Conservation (phyloP, 2,888 invertebrate genomes). For the Cryptocephalus primarius region DNA sequence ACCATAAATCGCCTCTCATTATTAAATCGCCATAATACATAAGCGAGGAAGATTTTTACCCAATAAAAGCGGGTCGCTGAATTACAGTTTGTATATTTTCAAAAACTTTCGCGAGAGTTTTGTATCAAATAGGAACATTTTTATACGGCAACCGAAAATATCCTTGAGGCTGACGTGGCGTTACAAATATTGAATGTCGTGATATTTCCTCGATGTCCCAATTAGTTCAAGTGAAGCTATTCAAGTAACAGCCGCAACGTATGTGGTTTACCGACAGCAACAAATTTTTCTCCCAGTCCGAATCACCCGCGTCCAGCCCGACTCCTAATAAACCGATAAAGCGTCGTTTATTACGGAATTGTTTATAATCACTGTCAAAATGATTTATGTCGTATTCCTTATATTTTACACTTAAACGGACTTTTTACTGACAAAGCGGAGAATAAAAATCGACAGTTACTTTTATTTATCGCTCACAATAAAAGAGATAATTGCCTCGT, state of each 20-base stretch:
- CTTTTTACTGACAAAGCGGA: slow-evolving; percentile 2
- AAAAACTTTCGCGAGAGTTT: too few species aligned
- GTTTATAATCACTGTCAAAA: slow-evolving; percentile 22
- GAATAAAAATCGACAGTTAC: slow-evolving; percentile 8
- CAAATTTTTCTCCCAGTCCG: neutral
- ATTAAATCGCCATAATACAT: too few species aligned
- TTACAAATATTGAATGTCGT: too few species aligned
- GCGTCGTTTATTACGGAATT: slow-evolving; percentile 19
- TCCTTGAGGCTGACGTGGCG: too few species aligned
- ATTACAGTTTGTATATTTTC: too few species aligned
- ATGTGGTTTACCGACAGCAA: slow-evolving; percentile 3
- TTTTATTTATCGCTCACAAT: slow-evolving; percentile 6
- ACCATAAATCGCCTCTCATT: too few species aligned
- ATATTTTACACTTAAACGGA: slow-evolving; percentile 9
- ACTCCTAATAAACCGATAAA: slow-evolving; percentile 19
- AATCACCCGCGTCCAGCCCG: neutral
- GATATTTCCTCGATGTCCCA: too few species aligned
- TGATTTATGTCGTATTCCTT: slow-evolving; percentile 16
- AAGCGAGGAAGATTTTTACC: too few species aligned
- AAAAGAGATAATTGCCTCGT: slow-evolving; percentile 1
- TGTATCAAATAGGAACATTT: too few species aligned
- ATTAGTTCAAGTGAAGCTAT: too few species aligned
- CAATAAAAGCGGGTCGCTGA: too few species aligned
- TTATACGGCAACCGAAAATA: too few species aligned
- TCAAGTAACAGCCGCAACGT: neutral